Evolutionary conservation across 2,113 vertebrate species (phyloP).

Genomic region (Lates calcarifer): DNA sequence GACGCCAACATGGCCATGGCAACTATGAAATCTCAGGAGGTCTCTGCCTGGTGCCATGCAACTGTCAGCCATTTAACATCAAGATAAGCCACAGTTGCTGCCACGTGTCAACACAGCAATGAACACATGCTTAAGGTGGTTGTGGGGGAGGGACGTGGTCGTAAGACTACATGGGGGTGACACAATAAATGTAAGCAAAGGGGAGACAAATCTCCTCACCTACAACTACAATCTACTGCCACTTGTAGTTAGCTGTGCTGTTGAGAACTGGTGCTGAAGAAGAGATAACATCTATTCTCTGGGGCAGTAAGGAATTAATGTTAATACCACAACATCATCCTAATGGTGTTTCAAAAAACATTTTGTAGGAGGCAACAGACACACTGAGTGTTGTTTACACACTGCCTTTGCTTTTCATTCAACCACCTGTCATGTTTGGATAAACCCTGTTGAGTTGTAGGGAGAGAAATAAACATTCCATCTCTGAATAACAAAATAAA

Average conservation of each 20-base stretch:
- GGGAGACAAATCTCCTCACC: conserved; percentile 1
- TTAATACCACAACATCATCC: conserved; percentile 24
- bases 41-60: conserved; percentile 47
- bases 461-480: not conserved
- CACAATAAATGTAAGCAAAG: conserved; percentile 25
- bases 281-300: conserved; percentile 5
- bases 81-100: conserved; percentile 79
- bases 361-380: conserved; percentile 16
- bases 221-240: not conserved
- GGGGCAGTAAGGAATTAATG: conserved; percentile 6
- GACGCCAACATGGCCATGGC: not conserved
- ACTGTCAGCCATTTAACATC: conserved; percentile 78
- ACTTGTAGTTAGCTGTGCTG: not conserved
- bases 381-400: not conserved
- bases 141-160: conserved; percentile 1
- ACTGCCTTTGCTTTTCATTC: not conserved
- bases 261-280: not conserved
- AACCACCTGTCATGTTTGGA: not conserved
- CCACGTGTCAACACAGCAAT: conserved; percentile 77
- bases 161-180: conserved; percentile 8
- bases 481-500: conserved; percentile 19
- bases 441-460: not conserved
- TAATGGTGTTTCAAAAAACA: conserved; percentile 38
- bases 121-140: conserved; percentile 76
- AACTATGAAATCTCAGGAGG: conserved; percentile 5